Evolutionary conservation across 2,113 vertebrate genomes (phyloP).

Genomic region (Chauna torquata): DNA sequence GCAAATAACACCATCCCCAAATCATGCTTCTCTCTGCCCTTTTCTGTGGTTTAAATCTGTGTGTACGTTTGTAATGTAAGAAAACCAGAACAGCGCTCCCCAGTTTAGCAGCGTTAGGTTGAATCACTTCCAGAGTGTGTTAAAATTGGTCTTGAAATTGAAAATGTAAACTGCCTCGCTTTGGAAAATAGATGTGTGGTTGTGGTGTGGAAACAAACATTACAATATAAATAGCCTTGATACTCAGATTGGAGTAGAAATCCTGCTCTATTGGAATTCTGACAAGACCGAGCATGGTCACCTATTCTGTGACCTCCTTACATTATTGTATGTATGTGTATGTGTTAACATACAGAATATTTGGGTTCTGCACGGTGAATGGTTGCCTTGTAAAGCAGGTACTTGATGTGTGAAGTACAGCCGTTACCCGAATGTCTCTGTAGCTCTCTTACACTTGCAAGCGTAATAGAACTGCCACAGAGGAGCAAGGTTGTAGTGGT

Average conservation of each 20-base stretch:
- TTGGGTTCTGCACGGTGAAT: neutral
- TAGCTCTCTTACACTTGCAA: neutral
- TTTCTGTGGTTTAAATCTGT: neutral
- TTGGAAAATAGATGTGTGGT: neutral
- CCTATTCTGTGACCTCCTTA: neutral
- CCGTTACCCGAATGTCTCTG: neutral
- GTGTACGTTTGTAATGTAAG: neutral
- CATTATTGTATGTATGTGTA: neutral
- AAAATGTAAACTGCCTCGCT: neutral
- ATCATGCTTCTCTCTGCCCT: neutral
- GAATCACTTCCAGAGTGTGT: neutral
- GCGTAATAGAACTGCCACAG: fast-evolving
- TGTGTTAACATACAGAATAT: neutral
- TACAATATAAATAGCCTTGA: neutral
- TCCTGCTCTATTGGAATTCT: neutral
- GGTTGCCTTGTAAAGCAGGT: neutral
- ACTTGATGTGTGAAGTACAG: neutral
- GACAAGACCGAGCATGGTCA: neutral
- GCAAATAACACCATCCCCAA: neutral
- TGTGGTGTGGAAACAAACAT: neutral
- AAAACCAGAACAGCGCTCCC: neutral
- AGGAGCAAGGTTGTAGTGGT: neutral
- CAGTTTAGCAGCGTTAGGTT: neutral
- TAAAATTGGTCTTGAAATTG: neutral
- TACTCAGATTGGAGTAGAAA: neutral